Conservation (phyloP, 2,888 invertebrate species). For the Lutraria lutraria region DNA sequence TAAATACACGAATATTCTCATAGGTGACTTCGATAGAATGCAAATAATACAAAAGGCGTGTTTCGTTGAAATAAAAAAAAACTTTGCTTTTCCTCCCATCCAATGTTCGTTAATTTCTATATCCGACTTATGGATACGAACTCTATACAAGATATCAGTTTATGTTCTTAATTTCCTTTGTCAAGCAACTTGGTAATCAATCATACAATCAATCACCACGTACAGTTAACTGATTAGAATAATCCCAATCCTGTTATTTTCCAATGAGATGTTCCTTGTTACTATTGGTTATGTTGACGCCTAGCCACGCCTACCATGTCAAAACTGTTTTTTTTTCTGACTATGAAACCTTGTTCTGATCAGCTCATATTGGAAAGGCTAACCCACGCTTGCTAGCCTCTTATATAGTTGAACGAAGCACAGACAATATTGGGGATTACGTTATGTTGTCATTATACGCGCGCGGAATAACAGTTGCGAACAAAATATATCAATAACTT, state of each 20-base stretch:
- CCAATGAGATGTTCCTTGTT: background rate
- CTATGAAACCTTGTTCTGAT: conserved; percentile 34
- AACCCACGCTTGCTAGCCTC: conserved; percentile 32
- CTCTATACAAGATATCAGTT: conserved; percentile 30
- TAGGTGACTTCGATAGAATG: no score
- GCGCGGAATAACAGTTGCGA: background rate
- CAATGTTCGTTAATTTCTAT: conserved; percentile 26
- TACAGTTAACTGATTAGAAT: conserved; percentile 24
- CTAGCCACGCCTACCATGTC: conserved; percentile 52
- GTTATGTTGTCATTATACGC: background rate
- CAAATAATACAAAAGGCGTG: background rate
- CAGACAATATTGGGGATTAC: conserved; percentile 21
- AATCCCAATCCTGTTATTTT: background rate
- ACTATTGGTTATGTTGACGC: conserved; percentile 26
- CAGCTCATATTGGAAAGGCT: conserved; percentile 27
- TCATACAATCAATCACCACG: conserved; percentile 27
- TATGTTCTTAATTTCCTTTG: conserved; percentile 47
- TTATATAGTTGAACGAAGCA: conserved; percentile 37
- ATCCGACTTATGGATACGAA: conserved; percentile 17
- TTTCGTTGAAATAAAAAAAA: background rate
- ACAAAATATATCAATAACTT: background rate
- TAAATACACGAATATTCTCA: no score
- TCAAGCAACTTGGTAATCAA: conserved; percentile 23
- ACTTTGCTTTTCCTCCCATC: background rate
- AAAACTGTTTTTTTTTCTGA: conserved; percentile 48